These are phyloP conservation scores for Pygathrix nemaeus DNA, from an alignment of 2,113 vertebrate species.

Conservation along the genomic window DNA sequence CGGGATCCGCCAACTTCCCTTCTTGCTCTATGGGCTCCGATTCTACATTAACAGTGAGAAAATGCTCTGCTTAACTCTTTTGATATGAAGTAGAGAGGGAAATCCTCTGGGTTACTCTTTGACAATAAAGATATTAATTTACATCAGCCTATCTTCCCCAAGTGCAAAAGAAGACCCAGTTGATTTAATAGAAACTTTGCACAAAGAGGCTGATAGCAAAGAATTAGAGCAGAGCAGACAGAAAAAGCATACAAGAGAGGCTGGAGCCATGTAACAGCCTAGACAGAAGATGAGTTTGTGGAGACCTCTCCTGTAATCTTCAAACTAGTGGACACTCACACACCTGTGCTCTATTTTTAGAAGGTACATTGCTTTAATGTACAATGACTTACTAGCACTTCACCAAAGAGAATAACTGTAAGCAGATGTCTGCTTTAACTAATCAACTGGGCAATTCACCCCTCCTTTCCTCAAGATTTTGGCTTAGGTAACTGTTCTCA, in stretches of 20 bases:
- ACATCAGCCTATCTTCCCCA: background rate
- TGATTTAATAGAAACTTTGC: background rate
- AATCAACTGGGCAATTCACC: background rate
- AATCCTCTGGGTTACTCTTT: background rate
- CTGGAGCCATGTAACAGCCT: background rate
- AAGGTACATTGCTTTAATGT: background rate
- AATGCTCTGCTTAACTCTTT: background rate
- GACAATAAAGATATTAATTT: background rate
- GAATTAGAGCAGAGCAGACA: background rate
- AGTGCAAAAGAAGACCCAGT: background rate
- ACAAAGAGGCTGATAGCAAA: background rate
- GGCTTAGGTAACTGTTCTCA: background rate
- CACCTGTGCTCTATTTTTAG: background rate
- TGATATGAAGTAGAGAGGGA: background rate
- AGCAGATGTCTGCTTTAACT: background rate
- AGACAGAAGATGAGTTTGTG: background rate
- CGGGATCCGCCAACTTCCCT: background rate
- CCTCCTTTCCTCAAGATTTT: background rate
- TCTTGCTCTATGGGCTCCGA: background rate
- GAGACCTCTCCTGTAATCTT: background rate
- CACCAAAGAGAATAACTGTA: background rate
- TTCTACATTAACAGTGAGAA: background rate
- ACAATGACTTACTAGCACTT: background rate
- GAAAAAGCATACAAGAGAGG: background rate
- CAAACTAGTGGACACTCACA: background rate